Conservation (phyloP, 2,797 vertebrate species). For the Cuculus canorus region DNA sequence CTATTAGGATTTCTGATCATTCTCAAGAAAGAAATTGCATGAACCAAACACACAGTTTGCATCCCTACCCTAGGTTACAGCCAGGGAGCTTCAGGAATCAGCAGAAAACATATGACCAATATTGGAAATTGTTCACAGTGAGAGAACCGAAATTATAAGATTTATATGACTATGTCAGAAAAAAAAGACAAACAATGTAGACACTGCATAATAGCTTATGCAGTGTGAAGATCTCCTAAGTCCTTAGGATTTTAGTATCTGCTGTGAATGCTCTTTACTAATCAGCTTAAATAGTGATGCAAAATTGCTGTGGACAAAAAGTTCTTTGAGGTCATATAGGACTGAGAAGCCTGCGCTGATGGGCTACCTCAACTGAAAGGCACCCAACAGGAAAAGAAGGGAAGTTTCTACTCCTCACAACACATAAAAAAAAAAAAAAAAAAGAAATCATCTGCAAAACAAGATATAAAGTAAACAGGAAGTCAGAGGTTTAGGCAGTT, state of each 20-base stretch:
- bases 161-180: neutral
- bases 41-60: neutral
- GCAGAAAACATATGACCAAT: neutral
- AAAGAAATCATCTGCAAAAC: neutral
- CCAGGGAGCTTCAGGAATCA: neutral
- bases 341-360: neutral
- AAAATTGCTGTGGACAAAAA: neutral
- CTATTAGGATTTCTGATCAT: neutral
- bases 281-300: neutral
- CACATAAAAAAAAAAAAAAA: neutral
- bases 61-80: neutral
- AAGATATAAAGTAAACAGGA: neutral
- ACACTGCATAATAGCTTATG: neutral
- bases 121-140: neutral
- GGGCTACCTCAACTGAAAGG: neutral
- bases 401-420: neutral
- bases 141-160: neutral
- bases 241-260: neutral
- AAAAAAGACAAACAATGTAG: neutral
- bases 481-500: neutral
- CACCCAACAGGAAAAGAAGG: neutral
- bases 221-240: neutral
- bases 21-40: neutral
- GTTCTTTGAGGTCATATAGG: neutral
- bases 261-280: conserved; percentile 14